A percentile compares a stretch with the other conserved stretches of the same genome.
Evolutionary conservation across 1,140 invertebrate species (phyloP).

Genomic region (Leguminivora glycinivorella): DNA sequence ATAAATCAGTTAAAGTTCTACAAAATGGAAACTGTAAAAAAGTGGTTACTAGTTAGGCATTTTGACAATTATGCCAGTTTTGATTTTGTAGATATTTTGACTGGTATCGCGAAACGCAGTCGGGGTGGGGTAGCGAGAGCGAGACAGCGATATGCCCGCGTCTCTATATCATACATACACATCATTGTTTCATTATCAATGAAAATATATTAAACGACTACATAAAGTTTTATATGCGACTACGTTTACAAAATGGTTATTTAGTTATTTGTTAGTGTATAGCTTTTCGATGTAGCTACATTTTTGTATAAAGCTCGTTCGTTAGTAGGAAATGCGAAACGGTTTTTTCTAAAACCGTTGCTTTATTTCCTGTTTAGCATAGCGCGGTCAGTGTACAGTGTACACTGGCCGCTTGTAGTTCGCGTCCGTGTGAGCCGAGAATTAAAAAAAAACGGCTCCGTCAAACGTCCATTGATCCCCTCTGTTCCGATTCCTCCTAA

Average conservation of each 20-base stretch:
- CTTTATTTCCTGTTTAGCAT: slow-evolving; percentile 9
- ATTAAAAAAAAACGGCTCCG: slow-evolving; percentile 4
- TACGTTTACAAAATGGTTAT: slow-evolving; percentile 46
- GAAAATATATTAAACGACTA: slow-evolving; percentile 49
- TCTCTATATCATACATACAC: slow-evolving; percentile 64
- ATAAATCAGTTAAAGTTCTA: not conserved
- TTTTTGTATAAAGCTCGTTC: slow-evolving; percentile 47
- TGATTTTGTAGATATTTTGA: not conserved
- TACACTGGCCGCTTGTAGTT: not conserved
- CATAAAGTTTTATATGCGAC: slow-evolving; percentile 49
- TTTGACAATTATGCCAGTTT: not conserved
- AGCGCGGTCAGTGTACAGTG: slow-evolving; percentile 6
- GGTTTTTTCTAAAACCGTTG: slow-evolving; percentile 34
- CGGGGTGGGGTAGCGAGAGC: slow-evolving; percentile 17
- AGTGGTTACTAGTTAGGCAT: not conserved
- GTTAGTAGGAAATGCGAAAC: slow-evolving; percentile 31
- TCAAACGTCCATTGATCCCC: slow-evolving; percentile 20
- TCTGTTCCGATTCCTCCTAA: slow-evolving; percentile 51
- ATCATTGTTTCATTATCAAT: slow-evolving; percentile 61
- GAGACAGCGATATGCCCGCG: slow-evolving; percentile 4
- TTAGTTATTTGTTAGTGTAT: slow-evolving; percentile 56
- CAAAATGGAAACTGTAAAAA: not conserved
- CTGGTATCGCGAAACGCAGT: not conserved
- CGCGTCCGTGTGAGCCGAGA: slow-evolving; percentile 2
- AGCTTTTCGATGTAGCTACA: slow-evolving; percentile 60